These are phyloP conservation scores for Petrocephalus schoutedeni DNA, from an alignment of 2,797 vertebrate species.

Conservation along the genomic window DNA sequence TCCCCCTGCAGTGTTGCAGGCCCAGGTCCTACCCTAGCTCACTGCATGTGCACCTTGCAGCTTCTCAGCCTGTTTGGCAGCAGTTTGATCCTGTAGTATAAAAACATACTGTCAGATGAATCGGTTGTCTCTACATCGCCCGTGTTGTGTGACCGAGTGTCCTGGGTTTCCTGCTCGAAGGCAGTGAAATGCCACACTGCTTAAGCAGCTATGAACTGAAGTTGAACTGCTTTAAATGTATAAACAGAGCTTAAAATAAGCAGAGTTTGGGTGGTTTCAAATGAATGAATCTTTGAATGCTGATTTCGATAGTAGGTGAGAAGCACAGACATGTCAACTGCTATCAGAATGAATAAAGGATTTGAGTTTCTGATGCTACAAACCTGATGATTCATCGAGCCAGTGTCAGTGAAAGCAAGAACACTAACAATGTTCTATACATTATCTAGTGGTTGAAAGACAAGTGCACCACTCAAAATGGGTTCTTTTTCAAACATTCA, in stretches of 20 bases:
- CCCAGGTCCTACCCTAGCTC: not conserved
- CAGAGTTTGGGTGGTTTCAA: not conserved
- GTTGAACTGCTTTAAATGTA: not conserved
- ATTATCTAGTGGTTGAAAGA: not conserved
- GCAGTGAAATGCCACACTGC: not conserved
- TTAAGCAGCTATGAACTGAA: not conserved
- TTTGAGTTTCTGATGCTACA: not conserved
- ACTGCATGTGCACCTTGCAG: not conserved
- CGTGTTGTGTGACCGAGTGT: not conserved
- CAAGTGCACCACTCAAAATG: not conserved
- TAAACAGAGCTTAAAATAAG: not conserved
- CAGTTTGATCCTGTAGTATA: not conserved
- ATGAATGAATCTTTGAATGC: not conserved
- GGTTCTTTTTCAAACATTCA: not conserved
- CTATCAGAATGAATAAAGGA: not conserved
- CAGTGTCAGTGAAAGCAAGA: not conserved
- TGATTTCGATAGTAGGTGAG: not conserved
- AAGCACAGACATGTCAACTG: not conserved
- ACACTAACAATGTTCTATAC: not conserved
- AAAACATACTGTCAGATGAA: not conserved
- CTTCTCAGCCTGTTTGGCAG: not conserved
- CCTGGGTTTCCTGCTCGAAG: not conserved
- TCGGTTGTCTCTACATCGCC: not conserved
- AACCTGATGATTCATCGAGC: not conserved
- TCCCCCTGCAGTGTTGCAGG: not conserved